Conservation (phyloP, 1,140 invertebrate species). For the Euura saliciscinereae region DNA sequence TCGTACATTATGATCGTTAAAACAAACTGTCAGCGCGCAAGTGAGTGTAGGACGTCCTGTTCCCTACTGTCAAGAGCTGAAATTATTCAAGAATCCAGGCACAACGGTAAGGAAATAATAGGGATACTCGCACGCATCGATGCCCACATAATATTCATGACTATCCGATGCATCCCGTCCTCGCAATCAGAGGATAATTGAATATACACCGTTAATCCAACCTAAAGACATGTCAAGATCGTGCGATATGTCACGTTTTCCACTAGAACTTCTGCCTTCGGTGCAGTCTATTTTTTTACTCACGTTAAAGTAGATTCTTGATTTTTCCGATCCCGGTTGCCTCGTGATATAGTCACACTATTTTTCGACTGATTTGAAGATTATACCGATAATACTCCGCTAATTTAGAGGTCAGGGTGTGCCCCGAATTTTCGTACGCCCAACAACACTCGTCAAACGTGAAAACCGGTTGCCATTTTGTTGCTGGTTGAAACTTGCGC, state of each 20-base stretch:
- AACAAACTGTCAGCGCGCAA: not conserved
- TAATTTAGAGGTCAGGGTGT: constrained; percentile 22
- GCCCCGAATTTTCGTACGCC: constrained; percentile 35
- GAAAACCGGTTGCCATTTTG: constrained; percentile 43
- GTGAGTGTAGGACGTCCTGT: not conserved
- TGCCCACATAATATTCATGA: not conserved
- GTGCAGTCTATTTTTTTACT: not conserved
- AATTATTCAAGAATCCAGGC: not conserved
- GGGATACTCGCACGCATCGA: not conserved
- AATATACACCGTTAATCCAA: not conserved
- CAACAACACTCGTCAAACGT: constrained; percentile 42
- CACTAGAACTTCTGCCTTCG: not conserved
- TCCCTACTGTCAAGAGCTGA: not conserved
- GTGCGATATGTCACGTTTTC: not conserved
- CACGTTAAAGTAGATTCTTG: not conserved
- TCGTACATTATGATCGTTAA: not conserved
- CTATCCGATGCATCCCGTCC: not conserved
- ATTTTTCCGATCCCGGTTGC: not conserved
- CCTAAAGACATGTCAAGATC: not conserved
- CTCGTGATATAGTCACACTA: not conserved
- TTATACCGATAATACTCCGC: not conserved
- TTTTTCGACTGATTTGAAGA: not conserved
- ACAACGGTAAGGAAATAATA: not conserved
- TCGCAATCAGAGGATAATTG: not conserved
- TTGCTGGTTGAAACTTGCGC: constrained; percentile 7